phyloP scores from a whole-genome alignment of 2,113 vertebrate genomes.

The Lethenteron camtschaticum region DNA sequence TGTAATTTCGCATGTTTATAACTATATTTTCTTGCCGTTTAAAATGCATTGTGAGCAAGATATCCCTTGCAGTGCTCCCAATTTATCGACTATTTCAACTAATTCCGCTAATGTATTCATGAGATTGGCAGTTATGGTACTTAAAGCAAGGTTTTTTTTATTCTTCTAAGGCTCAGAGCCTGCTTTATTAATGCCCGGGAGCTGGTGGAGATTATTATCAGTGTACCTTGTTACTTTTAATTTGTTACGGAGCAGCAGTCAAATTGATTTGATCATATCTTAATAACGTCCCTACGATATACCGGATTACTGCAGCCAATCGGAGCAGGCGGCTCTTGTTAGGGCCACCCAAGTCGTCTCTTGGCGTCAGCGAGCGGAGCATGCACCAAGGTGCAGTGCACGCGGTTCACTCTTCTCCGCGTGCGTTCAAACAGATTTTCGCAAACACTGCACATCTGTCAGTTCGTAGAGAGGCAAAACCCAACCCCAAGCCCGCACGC shows the following conservation, averaged over 20 bases:
- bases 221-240: slow-evolving; percentile 6
- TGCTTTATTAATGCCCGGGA: slow-evolving; percentile 1
- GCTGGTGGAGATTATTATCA: slow-evolving; percentile 1
- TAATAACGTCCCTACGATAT: slow-evolving; percentile 5
- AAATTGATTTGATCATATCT: slow-evolving; percentile 6
- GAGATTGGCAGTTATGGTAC: neutral
- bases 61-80: neutral
- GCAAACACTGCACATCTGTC: no score
- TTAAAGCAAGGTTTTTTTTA: neutral
- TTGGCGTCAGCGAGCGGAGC: neutral
- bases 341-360: neutral
- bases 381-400: no score
- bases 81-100: slow-evolving; percentile 2
- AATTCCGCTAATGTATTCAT: slow-evolving; percentile 3
- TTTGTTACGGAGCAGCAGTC: slow-evolving; percentile 6
- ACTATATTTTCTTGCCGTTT: no score
- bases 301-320: neutral
- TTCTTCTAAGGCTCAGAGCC: neutral
- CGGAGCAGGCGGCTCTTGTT: neutral
- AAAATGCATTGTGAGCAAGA: no score
- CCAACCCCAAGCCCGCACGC: no score
- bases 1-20: no score
- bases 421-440: no score
- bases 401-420: no score
- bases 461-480: no score